Base-by-base conservation (phyloP, 1,140 invertebrate genomes). In the Sarcophaga bullata region DNA sequence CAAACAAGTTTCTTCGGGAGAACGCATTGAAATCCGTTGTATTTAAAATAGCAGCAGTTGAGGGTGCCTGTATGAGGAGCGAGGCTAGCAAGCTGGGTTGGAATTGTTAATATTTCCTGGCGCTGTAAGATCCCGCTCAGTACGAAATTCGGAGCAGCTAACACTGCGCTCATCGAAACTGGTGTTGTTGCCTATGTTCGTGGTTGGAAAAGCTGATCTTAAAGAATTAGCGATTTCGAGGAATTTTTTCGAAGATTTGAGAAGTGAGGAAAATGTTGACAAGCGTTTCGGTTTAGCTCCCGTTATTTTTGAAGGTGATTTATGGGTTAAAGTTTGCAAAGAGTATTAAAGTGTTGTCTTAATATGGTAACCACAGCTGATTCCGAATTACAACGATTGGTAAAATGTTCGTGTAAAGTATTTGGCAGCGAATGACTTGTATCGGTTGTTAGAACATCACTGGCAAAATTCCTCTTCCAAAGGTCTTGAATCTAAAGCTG, bases 81-180 rank as follows among this genome's bases (percentile, higher is more conserved):
- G 87, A 82, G 49, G 87, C 84, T 68, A 85, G 82, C 17, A 86
- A 84, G 72, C 80, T 3, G 82, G 84, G 49, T n/a, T 52, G 80
- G 37, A 73, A 48, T 49, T 81, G 48, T 50, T 82, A 80, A 83
- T 81, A n/a, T 50, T 47, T 11, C 37, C 49, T 3, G 37, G 58
- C 13, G 54, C 84, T 0, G 84, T 8, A 50, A 50, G 76, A 68
- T 73, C 82, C 9, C 82, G 72, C 47, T 54, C 72, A 25, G 76
- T 80, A 6, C 87, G 86, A 78, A 89, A 89, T 47, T 89, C 88
- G 6, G 86, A 88, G 83, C 88, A 89, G 15, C 88, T 89, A 37
- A 85, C 88, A 82, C 88, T 89, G 15, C 88, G 88, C 47, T 89
- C 88, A 82, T 89, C 88, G 47, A 85, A 89, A 25, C 84, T 89